Conservation (phyloP, 2,113 vertebrate species). For the Pholis gunnellus region DNA sequence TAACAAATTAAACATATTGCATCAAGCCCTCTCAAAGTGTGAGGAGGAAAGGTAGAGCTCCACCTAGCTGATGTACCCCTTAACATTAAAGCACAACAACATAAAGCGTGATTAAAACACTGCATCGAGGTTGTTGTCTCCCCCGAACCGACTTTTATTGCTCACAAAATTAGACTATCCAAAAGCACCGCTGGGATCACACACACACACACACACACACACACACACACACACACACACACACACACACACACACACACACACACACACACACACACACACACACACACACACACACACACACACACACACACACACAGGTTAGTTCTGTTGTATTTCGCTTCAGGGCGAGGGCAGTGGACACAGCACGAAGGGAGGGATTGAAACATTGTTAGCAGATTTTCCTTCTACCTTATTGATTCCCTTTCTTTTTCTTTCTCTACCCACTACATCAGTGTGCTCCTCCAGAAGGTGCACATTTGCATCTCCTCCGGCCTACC, state of each 20-base stretch:
- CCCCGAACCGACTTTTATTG: not conserved
- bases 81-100: not conserved
- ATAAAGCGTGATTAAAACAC: not conserved
- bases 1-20: not conserved
- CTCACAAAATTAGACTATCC: not conserved
- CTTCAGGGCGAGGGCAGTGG: not conserved
- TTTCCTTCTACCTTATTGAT: slow-evolving; percentile 29
- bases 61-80: not conserved
- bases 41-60: not conserved
- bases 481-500: slow-evolving; percentile 54
- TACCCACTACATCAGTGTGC: slow-evolving; percentile 49
- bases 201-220: too few relatives aligned
- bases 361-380: slow-evolving; percentile 6
- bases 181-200: not conserved
- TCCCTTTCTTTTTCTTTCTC: slow-evolving; percentile 33
- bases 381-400: slow-evolving; percentile 20
- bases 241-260: too few relatives aligned
- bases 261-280: too few relatives aligned
- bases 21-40: not conserved
- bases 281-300: too few relatives aligned
- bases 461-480: slow-evolving; percentile 52
- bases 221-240: too few relatives aligned
- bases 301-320: slow-evolving; percentile 7
- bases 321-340: slow-evolving; percentile 28
- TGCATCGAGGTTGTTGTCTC: not conserved